Evolutionary conservation across 35 echinoderm and acorn worm species (phyloP).

Genomic region (Heliocidaris tuberculata): DNA sequence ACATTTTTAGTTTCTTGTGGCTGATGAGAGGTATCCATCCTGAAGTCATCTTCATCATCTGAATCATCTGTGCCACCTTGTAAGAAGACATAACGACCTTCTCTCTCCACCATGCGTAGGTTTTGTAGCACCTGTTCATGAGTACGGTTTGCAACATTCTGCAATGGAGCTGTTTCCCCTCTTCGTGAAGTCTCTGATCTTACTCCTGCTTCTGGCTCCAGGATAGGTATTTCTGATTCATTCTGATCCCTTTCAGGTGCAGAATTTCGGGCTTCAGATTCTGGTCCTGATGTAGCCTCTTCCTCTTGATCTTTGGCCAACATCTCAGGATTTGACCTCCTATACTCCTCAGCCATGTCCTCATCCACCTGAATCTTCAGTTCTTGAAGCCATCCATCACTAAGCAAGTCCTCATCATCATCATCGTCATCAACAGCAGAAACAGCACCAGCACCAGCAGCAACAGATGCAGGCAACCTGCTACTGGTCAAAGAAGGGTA

Average conservation of each 20-base stretch:
- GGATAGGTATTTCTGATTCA: not conserved
- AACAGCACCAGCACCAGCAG: not conserved
- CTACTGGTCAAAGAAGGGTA: no score
- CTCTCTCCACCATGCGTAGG: slow-evolving; percentile 69
- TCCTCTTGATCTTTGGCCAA: not conserved
- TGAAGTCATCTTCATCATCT: slow-evolving; percentile 59
- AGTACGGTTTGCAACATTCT: not conserved
- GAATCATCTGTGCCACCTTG: slow-evolving; percentile 59
- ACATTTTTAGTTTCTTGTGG: slow-evolving; percentile 4
- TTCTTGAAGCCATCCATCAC: slow-evolving; percentile 23
- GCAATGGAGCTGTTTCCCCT: not conserved
- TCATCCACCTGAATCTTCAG: slow-evolving; percentile 66
- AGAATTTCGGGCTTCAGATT: not conserved
- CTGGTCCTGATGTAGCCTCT: not conserved
- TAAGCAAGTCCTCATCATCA: slow-evolving; percentile 49
- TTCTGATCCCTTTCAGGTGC: not conserved
- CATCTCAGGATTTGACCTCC: slow-evolving; percentile 48
- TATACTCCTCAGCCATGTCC: slow-evolving; percentile 69
- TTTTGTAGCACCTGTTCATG: not conserved
- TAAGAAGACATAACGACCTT: slow-evolving; percentile 42
- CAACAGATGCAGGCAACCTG: not conserved
- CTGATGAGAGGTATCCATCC: not conserved
- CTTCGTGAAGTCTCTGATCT: not conserved
- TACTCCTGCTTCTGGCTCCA: not conserved
- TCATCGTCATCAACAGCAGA: slow-evolving; percentile 64